Evolutionary conservation across 2,113 vertebrate species (phyloP).

Genomic region (Bos indicus): DNA sequence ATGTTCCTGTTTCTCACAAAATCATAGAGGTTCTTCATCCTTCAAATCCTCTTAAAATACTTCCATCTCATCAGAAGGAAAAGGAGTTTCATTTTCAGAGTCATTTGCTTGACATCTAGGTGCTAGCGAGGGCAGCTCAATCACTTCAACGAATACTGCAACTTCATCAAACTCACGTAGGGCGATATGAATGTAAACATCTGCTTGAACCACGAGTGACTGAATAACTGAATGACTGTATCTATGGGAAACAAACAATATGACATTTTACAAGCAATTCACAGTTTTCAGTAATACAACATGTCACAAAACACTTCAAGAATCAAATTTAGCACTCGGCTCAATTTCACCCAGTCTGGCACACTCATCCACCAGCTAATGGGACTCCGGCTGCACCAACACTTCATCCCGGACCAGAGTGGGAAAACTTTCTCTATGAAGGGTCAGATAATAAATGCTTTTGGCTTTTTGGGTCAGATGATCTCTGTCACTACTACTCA

Average conservation of each 20-base stretch:
- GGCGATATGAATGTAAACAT: neutral
- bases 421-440: neutral
- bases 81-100: neutral
- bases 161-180: neutral
- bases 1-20: neutral
- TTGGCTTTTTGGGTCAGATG: neutral
- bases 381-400: no score
- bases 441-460: neutral
- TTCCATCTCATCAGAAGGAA: neutral
- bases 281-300: neutral
- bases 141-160: neutral
- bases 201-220: neutral
- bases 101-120: neutral
- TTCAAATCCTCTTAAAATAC: neutral
- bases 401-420: neutral
- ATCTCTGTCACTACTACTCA: neutral
- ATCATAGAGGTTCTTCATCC: neutral
- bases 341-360: neutral
- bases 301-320: neutral
- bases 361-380: neutral
- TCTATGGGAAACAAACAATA: neutral
- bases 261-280: neutral
- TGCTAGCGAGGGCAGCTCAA: neutral
- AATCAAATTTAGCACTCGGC: neutral
- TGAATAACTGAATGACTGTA: neutral